phyloP scores from a whole-genome alignment of 2,888 invertebrate genomes.

The Elmis aenea region DNA sequence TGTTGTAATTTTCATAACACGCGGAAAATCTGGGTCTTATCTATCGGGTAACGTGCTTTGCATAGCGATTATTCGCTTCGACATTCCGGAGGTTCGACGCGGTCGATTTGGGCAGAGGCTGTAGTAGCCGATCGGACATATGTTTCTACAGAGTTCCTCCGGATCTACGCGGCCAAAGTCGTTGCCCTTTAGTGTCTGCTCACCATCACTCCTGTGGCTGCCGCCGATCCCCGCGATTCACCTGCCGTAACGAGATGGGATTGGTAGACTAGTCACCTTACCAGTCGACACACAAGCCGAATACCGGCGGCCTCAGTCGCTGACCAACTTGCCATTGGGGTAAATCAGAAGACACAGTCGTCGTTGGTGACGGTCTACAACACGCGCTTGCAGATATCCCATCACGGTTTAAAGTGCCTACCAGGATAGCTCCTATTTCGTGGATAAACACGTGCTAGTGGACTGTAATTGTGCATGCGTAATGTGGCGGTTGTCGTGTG shows the following conservation, averaged over 20 bases:
- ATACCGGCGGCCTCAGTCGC: conserved; percentile 26
- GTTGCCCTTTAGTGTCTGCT: conserved; percentile 42
- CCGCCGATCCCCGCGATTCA: conserved; percentile 34
- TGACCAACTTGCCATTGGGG: conserved; percentile 28
- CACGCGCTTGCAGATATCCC: conserved; percentile 8
- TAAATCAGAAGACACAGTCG: conserved; percentile 13
- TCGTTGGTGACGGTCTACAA: conserved; percentile 11
- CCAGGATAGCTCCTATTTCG: neutral
- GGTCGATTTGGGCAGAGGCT: conserved; percentile 8
- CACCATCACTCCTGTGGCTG: conserved; percentile 30
- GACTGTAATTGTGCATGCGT: conserved; percentile 28
- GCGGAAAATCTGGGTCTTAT: no score
- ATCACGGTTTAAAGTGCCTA: conserved; percentile 5
- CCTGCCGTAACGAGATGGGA: conserved; percentile 40
- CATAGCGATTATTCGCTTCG: no score
- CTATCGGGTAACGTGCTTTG: no score
- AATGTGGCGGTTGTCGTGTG: conserved; percentile 31
- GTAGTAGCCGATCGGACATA: conserved; percentile 25
- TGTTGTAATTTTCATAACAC: no score
- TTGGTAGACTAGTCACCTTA: conserved; percentile 38
- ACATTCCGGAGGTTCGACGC: neutral
- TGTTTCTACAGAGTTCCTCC: conserved; percentile 34
- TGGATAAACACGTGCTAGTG: conserved; percentile 15
- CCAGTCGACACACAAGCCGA: conserved; percentile 30
- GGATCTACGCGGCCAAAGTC: conserved; percentile 34